A percentile compares a stretch with the other conserved stretches of the same genome.
Conservation (phyloP, 2,888 invertebrate species). For the Tetrapedia diversipes region DNA sequence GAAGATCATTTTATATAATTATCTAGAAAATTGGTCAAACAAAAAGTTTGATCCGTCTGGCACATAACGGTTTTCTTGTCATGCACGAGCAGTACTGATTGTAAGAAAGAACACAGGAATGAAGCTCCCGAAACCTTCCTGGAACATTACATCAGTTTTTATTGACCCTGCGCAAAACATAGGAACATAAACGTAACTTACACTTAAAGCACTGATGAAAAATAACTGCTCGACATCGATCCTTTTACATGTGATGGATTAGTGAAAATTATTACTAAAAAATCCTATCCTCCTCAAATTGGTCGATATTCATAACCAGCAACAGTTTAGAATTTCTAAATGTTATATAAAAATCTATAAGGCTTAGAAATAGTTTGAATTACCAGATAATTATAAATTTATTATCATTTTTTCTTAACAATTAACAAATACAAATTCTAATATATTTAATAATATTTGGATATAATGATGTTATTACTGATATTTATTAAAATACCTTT, state of each 20-base stretch:
- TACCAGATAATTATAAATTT: background rate
- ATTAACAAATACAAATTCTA: background rate
- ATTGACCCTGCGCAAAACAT: constrained; percentile 61
- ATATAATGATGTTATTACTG: too few relatives aligned
- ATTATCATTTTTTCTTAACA: background rate
- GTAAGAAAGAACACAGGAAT: too few relatives aligned
- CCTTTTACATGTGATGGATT: background rate
- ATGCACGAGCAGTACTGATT: background rate
- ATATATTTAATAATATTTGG: background rate
- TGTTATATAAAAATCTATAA: background rate
- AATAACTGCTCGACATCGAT: constrained; percentile 38
- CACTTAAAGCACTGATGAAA: constrained; percentile 37
- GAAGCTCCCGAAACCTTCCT: constrained; percentile 51
- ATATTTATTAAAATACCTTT: too few relatives aligned
- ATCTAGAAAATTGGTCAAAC: background rate
- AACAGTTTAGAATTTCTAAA: background rate
- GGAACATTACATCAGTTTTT: constrained; percentile 68
- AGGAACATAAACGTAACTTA: constrained; percentile 40
- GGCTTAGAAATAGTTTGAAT: background rate
- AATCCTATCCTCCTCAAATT: background rate
- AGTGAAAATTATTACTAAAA: constrained; percentile 12
- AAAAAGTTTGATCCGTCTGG: background rate
- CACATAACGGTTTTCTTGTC: background rate
- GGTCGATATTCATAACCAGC: background rate
- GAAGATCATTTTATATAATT: too few relatives aligned